Conservation (phyloP, 2,797 vertebrate species). For the Enteromius radiatus region DNA sequence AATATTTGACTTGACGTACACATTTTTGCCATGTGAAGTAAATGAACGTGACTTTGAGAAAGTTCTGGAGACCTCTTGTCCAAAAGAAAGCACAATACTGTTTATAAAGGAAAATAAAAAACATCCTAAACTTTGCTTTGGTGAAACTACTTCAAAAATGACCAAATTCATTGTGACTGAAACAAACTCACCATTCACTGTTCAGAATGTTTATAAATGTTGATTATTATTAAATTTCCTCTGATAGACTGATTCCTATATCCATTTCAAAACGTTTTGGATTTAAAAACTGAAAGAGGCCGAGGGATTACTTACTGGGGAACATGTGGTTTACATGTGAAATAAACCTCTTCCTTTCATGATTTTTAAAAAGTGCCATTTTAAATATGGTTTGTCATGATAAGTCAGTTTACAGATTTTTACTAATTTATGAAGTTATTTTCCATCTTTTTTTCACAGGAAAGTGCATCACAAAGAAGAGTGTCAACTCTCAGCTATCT, state of each 20-base stretch:
- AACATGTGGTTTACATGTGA: not conserved
- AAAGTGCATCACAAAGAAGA: conserved; percentile 51
- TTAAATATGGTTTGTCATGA: not conserved
- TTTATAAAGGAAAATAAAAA: conserved; percentile 15
- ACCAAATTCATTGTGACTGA: conserved; percentile 31
- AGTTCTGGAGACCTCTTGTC: conserved; percentile 19
- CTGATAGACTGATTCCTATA: not conserved
- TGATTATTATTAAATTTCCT: not conserved
- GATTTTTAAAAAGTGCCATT: not conserved
- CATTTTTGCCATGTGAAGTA: conserved; percentile 56
- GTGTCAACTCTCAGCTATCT: conserved; percentile 65
- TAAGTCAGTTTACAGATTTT: not conserved
- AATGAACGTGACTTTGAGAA: conserved; percentile 45
- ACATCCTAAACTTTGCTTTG: conserved; percentile 24
- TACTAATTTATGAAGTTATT: not conserved
- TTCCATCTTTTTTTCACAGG: conserved; percentile 42
- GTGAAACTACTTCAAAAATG: conserved; percentile 24
- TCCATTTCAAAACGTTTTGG: not conserved
- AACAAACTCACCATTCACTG: conserved; percentile 22
- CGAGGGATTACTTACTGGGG: not conserved
- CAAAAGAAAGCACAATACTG: conserved; percentile 24
- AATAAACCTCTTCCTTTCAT: not conserved
- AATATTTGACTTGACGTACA: conserved; percentile 70
- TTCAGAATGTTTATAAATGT: conserved; percentile 37
- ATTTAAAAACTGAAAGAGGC: not conserved